These are phyloP conservation scores for Argyrosomus regius DNA, from an alignment of 2,797 vertebrate species.

Conservation along the genomic window DNA sequence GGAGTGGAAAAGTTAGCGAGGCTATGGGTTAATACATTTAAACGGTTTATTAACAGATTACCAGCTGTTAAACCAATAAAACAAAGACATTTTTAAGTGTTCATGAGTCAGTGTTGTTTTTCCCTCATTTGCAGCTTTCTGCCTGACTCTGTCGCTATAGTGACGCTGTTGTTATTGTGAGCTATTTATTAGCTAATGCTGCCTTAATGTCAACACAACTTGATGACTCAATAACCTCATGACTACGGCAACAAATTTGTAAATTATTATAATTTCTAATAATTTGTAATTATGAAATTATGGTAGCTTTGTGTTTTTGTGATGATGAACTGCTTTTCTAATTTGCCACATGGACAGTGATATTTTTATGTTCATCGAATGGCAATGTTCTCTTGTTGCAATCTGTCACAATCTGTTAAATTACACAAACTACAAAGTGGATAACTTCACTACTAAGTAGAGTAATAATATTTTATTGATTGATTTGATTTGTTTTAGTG, in stretches of 20 bases:
- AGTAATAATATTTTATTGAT: not conserved
- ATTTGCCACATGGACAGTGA: not conserved
- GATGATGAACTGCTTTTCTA: not conserved
- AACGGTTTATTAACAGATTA: not conserved
- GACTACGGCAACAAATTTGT: not conserved
- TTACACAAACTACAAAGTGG: not conserved
- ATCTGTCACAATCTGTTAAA: not conserved
- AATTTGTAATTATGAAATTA: no score
- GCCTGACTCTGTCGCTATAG: not conserved
- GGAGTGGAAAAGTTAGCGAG: not conserved
- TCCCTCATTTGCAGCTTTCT: not conserved
- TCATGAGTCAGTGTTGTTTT: not conserved
- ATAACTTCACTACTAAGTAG: not conserved
- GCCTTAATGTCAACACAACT: constrained; percentile 3
- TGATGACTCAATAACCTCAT: not conserved
- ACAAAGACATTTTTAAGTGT: not conserved
- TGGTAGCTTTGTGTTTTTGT: not conserved
- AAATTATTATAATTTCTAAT: no score
- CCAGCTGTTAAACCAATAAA: not conserved
- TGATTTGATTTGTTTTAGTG: not conserved
- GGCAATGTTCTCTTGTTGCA: not conserved
- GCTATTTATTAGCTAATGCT: not conserved
- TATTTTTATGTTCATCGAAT: not conserved
- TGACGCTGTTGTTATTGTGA: not conserved
- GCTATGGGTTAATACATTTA: not conserved